These are phyloP conservation scores for Lepidocolaptes lacrymiger DNA, from an alignment of 2,797 vertebrate genomes.

Conservation along the genomic window DNA sequence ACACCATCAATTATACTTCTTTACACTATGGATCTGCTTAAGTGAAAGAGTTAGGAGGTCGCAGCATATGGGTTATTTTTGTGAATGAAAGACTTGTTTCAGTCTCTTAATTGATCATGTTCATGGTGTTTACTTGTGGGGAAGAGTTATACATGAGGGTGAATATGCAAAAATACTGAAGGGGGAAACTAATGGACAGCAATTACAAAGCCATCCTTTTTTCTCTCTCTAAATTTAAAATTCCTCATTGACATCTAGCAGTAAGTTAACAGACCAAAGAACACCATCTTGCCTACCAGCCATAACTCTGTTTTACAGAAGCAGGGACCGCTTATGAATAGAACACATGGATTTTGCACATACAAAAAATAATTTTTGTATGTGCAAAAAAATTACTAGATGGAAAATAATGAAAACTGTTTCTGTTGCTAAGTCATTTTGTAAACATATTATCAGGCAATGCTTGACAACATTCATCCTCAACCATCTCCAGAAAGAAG, in stretches of 20 bases:
- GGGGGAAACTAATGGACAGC: not conserved
- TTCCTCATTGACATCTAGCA: not conserved
- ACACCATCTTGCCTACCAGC: not conserved
- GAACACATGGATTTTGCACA: not conserved
- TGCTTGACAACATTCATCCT: not conserved
- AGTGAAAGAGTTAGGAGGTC: constrained; percentile 1
- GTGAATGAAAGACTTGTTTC: not conserved
- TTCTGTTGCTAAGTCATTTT: not conserved
- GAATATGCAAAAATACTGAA: not conserved
- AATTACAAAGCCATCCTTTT: not conserved
- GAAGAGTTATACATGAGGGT: not conserved
- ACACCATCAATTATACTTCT: constrained; percentile 17
- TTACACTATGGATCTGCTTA: constrained; percentile 13
- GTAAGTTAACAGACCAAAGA: not conserved
- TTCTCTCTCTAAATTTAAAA: not conserved
- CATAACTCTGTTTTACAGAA: not conserved
- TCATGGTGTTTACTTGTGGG: not conserved
- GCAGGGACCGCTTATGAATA: not conserved
- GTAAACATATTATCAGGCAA: not conserved
- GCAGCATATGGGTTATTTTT: not conserved
- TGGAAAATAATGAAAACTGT: not conserved
- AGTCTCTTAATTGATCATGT: not conserved
- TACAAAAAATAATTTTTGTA: not conserved
- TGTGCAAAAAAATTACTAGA: not conserved
- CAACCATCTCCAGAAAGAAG: not conserved